Conservation (phyloP, 2,113 vertebrate species). For the Stomatorhinus ivindoensis region DNA sequence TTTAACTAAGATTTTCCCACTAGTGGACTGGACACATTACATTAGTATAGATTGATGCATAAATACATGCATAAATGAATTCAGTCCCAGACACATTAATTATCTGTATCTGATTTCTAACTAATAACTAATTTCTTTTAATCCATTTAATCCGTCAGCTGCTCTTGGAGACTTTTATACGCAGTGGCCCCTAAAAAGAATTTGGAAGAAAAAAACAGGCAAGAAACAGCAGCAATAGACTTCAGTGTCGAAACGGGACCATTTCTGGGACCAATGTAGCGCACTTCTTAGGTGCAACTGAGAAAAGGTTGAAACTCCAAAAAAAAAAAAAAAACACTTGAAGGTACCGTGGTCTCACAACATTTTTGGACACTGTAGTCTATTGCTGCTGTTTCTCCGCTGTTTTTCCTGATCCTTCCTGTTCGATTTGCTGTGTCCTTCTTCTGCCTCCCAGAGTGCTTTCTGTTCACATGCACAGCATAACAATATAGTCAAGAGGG, state of each 20-base stretch:
- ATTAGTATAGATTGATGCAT: slow-evolving; percentile 1
- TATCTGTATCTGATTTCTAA: background rate
- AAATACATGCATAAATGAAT: background rate
- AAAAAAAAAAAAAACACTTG: background rate
- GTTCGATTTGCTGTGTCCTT: background rate
- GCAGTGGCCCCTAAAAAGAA: background rate
- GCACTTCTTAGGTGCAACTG: background rate
- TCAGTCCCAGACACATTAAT: background rate
- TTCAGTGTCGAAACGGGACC: background rate
- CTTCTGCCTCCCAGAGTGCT: background rate
- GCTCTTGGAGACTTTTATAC: background rate
- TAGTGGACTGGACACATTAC: background rate
- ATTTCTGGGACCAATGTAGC: background rate
- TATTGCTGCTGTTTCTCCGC: background rate
- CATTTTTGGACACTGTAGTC: background rate
- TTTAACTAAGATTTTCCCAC: background rate
- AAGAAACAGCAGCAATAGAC: background rate
- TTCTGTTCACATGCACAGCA: background rate
- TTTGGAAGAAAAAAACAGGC: background rate
- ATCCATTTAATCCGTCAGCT: background rate
- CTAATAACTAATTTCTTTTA: background rate
- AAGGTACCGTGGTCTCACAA: background rate
- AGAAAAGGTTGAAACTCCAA: background rate
- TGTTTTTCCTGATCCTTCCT: background rate
- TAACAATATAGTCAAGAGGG: background rate